These are phyloP conservation scores for Trissolcus basalis DNA, from an alignment of 1,140 invertebrate species.

Conservation along the genomic window DNA sequence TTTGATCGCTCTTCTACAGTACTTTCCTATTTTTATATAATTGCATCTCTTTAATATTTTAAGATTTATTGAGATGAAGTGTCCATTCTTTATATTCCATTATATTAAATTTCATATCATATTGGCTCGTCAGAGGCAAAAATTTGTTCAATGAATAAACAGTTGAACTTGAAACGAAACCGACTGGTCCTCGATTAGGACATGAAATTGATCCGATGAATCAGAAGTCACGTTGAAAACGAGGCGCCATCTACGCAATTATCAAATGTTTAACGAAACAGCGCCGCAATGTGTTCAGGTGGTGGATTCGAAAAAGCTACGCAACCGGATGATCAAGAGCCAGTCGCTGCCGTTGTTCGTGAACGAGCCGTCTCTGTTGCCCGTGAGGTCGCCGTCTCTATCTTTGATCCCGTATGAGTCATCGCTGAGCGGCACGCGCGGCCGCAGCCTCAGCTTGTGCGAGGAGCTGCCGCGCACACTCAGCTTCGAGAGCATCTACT, in stretches of 20 bases:
- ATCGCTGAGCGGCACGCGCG: constrained; percentile 41
- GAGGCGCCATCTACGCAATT: not conserved
- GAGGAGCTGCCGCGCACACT: constrained; percentile 4
- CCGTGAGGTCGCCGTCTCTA: constrained; percentile 40
- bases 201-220: not conserved
- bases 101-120: no score
- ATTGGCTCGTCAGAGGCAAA: no score
- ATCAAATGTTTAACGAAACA: not conserved
- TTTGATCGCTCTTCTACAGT: no score
- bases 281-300: constrained; percentile 59
- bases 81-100: no score
- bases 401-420: constrained; percentile 63
- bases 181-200: no score
- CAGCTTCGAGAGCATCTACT: constrained; percentile 10
- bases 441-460: constrained; percentile 21
- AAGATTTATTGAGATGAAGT: no score
- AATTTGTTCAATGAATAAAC: no score
- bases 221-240: not conserved
- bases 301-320: constrained; percentile 60
- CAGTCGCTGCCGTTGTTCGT: constrained; percentile 50
- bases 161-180: no score
- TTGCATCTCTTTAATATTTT: no score
- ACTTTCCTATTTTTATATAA: no score
- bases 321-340: constrained; percentile 62
- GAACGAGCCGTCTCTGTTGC: constrained; percentile 40